A percentile compares a stretch with the other conserved stretches of the same genome.
Conservation (phyloP, 2,797 vertebrate genomes). For the Holocentrus rufus region DNA sequence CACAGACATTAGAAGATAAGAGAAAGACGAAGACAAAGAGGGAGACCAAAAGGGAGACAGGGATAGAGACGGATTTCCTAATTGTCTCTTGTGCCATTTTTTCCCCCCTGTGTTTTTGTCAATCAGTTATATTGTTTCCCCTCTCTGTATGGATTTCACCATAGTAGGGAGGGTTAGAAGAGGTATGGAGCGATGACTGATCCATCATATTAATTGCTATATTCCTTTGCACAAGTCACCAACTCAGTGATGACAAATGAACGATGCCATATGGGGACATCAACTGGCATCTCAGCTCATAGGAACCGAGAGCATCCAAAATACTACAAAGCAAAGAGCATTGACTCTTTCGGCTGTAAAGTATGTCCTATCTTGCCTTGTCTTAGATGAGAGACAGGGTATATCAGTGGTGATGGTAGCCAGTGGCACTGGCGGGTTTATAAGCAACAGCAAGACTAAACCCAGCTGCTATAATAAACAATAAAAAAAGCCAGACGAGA, state of each 20-base stretch:
- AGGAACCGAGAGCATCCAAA: constrained; percentile 49
- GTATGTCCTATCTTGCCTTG: constrained; percentile 30
- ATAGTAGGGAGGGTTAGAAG: constrained; percentile 20
- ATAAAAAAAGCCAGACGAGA: too few relatives aligned
- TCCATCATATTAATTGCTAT: constrained; percentile 54
- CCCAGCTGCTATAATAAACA: too few relatives aligned
- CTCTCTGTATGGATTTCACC: constrained; percentile 41
- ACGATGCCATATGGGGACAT: constrained; percentile 53
- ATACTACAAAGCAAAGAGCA: constrained; percentile 16
- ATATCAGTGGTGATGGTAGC: constrained; percentile 33
- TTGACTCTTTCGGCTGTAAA: constrained; percentile 36
- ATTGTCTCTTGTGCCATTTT: constrained; percentile 48
- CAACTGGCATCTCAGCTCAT: constrained; percentile 55
- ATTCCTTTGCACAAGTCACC: constrained; percentile 44
- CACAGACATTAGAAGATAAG: constrained; percentile 70
- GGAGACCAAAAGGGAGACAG: constrained; percentile 32
- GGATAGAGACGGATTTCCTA: constrained; percentile 51
- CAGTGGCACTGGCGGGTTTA: neutral
- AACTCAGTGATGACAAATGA: constrained; percentile 53
- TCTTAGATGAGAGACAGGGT: constrained; percentile 26
- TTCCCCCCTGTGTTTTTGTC: constrained; percentile 15
- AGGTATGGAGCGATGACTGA: constrained; percentile 29
- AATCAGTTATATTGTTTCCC: constrained; percentile 35
- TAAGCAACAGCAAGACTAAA: too few relatives aligned
- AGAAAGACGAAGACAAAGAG: constrained; percentile 28